phyloP scores from a whole-genome alignment of 2,113 vertebrate genomes.

The Anguilla japonica region DNA sequence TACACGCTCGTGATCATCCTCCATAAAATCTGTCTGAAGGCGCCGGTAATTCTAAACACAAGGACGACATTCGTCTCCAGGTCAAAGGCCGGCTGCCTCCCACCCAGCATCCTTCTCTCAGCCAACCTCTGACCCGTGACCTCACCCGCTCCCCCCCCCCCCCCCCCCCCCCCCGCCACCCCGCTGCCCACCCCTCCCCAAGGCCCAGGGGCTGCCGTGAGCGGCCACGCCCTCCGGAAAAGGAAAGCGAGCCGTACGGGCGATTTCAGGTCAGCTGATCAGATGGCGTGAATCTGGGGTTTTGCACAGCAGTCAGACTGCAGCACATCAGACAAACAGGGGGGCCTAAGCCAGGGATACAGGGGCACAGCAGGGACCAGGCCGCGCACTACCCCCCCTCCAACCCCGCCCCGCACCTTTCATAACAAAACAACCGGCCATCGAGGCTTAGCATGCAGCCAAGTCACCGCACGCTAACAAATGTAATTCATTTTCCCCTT shows the following conservation, averaged over 20 bases:
- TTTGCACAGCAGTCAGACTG: background rate
- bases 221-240: background rate
- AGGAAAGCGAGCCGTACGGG: background rate
- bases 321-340: background rate
- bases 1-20: constrained; percentile 97
- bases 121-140: background rate
- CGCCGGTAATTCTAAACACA: constrained; percentile 97
- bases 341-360: background rate
- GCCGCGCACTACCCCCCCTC: constrained; percentile 7
- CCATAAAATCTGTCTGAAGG: constrained; percentile 99
- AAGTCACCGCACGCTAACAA: too few relatives aligned
- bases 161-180: background rate
- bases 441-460: too few relatives aligned
- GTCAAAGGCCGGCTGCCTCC: constrained; percentile 62
- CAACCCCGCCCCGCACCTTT: background rate
- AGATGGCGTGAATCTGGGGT: background rate
- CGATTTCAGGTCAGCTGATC: background rate
- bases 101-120: background rate
- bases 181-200: background rate
- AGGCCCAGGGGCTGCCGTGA: too few relatives aligned
- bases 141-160: background rate
- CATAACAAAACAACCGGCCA: too few relatives aligned
- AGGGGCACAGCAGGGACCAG: constrained; percentile 6
- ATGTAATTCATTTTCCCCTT: too few relatives aligned
- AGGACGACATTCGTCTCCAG: constrained; percentile 87